Percentiles rank a stretch among this genome's conserved stretches.
Evolutionary conservation across 1,140 invertebrate genomes (phyloP).

Genomic region (Nymphalis io): DNA sequence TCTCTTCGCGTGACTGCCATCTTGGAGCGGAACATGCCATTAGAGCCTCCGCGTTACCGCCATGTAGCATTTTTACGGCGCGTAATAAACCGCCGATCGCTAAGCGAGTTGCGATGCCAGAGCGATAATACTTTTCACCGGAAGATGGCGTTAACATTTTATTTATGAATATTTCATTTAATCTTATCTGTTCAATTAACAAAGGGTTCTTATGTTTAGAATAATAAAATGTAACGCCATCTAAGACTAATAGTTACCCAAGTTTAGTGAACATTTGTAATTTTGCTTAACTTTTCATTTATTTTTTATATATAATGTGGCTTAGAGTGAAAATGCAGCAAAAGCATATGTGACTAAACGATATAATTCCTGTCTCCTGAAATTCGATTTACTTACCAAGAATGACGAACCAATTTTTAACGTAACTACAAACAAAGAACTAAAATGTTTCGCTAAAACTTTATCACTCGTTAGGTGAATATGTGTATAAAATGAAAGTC

Average conservation of each 20-base stretch:
- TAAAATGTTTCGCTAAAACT: background rate
- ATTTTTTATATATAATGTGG: conserved; percentile 15
- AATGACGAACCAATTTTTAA: background rate
- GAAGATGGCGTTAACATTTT: conserved; percentile 40
- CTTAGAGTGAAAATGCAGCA: conserved; percentile 41
- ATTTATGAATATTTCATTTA: conserved; percentile 7
- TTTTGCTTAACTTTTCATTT: conserved; percentile 5
- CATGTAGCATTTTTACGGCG: background rate
- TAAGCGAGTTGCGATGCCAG: conserved; percentile 29
- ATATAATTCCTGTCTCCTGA: background rate
- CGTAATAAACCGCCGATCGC: conserved; percentile 2
- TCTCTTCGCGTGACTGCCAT: conserved; percentile 81
- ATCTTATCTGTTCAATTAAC: background rate
- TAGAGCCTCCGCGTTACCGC: conserved; percentile 30
- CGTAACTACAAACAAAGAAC: background rate
- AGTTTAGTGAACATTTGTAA: conserved; percentile 31
- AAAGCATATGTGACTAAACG: conserved; percentile 37
- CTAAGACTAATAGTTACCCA: conserved; percentile 26
- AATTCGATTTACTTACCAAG: conserved; percentile 18
- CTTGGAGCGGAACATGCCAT: conserved; percentile 69
- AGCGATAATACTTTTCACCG: conserved; percentile 31
- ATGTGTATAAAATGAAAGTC: background rate
- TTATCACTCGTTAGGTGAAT: background rate
- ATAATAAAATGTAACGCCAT: conserved; percentile 30
- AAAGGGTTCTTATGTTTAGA: background rate